Conservation (phyloP, 2,797 vertebrate species). For the Phrynocephalus vlangalii region DNA sequence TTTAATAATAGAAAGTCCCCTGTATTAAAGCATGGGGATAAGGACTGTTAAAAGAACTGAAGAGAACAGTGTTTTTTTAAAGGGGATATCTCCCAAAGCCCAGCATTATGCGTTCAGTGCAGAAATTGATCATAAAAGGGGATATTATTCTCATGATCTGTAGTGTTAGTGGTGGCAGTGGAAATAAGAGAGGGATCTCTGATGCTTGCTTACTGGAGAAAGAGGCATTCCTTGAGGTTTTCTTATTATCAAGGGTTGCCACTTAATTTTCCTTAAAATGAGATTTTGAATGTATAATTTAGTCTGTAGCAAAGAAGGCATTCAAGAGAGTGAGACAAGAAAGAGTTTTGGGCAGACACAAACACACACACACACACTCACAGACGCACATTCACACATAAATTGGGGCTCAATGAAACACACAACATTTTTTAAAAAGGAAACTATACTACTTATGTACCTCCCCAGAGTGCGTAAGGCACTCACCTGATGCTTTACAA, state of each 20-base stretch:
- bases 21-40: slow-evolving; percentile 77
- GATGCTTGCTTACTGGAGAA: not conserved
- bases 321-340: not conserved
- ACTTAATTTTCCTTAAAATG: not conserved
- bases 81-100: slow-evolving; percentile 75
- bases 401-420: not conserved
- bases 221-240: not conserved
- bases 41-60: slow-evolving; percentile 73
- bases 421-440: not conserved
- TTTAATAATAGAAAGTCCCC: slow-evolving; percentile 75
- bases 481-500: no score
- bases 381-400: no score
- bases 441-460: no score
- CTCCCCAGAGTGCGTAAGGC: no score
- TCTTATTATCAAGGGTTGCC: not conserved
- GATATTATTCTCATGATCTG: not conserved
- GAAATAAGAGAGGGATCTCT: not conserved
- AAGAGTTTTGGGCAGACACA: not conserved
- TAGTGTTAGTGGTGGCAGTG: no score
- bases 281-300: not conserved
- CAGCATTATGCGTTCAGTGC: slow-evolving; percentile 69
- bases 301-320: not conserved
- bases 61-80: slow-evolving; percentile 62
- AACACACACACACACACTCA: no score
- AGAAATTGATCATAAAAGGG: slow-evolving; percentile 74